phyloP scores from a whole-genome alignment of 92 coral and sea anemone genomes.

The Ricordea florida region DNA sequence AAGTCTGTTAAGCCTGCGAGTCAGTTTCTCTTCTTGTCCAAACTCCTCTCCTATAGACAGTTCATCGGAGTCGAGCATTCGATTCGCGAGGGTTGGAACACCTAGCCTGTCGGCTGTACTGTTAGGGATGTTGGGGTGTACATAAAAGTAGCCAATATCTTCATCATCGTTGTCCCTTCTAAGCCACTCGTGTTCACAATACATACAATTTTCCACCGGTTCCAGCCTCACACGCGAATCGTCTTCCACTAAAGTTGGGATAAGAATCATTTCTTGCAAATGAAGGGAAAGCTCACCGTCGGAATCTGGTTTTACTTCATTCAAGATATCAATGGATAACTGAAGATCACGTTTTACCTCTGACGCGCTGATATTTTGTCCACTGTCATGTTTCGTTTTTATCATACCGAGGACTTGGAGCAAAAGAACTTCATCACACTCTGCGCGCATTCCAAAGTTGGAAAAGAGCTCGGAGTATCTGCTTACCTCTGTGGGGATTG shows the following conservation, averaged over 20 bases:
- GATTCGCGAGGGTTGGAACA: constrained; percentile 74
- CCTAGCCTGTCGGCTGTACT: constrained; percentile 67
- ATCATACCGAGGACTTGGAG: constrained; percentile 57
- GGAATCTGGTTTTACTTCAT: constrained; percentile 55
- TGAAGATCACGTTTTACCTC: constrained; percentile 68
- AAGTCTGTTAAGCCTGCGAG: constrained; percentile 71
- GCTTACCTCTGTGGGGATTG: constrained; percentile 58
- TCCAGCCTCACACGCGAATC: constrained; percentile 41
- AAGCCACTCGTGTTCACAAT: constrained; percentile 88
- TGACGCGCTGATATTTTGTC: neutral
- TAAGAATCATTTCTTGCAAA: constrained; percentile 46
- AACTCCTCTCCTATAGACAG: constrained; percentile 81
- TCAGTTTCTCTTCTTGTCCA: constrained; percentile 82
- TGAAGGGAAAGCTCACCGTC: constrained; percentile 19
- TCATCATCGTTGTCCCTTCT: constrained; percentile 56
- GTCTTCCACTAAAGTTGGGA: constrained; percentile 51
- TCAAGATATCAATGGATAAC: constrained; percentile 64
- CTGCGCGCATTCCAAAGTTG: constrained; percentile 51
- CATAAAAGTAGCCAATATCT: constrained; percentile 40
- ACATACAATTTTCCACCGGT: constrained; percentile 76
- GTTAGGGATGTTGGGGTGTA: constrained; percentile 59
- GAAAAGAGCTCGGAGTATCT: constrained; percentile 35
- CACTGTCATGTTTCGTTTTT: constrained; percentile 48
- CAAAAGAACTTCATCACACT: constrained; percentile 44
- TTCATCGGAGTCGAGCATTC: constrained; percentile 73